phyloP scores from a whole-genome alignment of 2,113 vertebrate species.

The Stomatorhinus ivindoensis region DNA sequence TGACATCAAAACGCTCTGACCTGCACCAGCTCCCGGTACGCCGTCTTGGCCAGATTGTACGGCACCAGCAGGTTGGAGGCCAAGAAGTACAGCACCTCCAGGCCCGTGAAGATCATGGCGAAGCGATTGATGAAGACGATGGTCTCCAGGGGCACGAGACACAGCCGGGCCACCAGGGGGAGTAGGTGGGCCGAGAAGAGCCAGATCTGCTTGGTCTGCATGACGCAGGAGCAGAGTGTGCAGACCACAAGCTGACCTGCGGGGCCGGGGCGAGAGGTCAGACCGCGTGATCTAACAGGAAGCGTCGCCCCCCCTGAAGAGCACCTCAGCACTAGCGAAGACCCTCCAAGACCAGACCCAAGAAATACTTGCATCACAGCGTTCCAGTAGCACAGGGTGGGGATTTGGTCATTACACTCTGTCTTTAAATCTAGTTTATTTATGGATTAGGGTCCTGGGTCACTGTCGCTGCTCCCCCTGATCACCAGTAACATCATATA shows the following conservation, averaged over 20 bases:
- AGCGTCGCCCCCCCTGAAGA: neutral
- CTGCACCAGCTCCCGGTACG: conserved; percentile 92
- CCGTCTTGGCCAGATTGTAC: conserved; percentile 94
- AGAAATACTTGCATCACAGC: neutral
- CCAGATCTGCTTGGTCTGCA: conserved; percentile 99
- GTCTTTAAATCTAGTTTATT: neutral
- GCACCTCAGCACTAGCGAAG: neutral
- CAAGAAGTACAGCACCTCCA: conserved; percentile 96
- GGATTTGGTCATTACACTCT: neutral
- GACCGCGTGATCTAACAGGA: neutral
- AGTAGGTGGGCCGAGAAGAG: conserved; percentile 96
- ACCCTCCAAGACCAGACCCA: neutral
- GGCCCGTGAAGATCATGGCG: conserved; percentile 95
- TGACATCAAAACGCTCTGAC: conserved; percentile 43
- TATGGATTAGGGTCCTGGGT: no score
- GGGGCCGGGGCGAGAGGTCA: conserved; percentile 34
- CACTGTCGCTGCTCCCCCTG: no score
- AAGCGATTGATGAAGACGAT: conserved; percentile 96
- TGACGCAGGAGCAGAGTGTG: conserved; percentile 92
- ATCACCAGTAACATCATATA: no score
- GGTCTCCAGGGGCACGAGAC: conserved; percentile 89
- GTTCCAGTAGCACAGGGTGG: neutral
- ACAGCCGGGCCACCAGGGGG: conserved; percentile 89
- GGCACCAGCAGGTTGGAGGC: conserved; percentile 92
- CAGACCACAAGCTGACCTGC: conserved; percentile 95